phyloP scores from a whole-genome alignment of 2,113 vertebrate genomes.

The Sebastes fasciatus region DNA sequence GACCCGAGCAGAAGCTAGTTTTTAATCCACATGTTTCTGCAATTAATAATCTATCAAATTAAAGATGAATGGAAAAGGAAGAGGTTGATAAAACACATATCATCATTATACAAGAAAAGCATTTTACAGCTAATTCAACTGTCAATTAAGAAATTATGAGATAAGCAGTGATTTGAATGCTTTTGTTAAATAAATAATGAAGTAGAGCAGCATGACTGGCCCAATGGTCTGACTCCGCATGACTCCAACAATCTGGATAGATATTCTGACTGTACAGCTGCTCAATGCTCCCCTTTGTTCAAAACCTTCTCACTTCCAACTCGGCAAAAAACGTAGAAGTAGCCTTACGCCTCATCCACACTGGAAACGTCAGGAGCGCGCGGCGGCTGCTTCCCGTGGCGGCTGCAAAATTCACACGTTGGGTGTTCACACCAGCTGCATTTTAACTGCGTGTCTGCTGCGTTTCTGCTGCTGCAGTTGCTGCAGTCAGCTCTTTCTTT shows the following conservation, averaged over 20 bases:
- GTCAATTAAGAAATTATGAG: background rate
- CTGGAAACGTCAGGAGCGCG: no score
- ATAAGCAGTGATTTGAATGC: constrained; percentile 4
- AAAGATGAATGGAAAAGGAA: background rate
- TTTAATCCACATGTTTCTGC: background rate
- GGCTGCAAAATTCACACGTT: no score
- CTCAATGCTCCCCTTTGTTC: background rate
- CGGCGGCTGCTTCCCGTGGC: no score
- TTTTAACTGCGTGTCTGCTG: no score
- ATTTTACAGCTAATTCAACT: background rate
- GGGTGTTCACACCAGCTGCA: no score
- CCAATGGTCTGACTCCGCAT: background rate
- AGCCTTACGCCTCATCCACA: no score
- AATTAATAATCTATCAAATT: background rate
- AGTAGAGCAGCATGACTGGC: background rate
- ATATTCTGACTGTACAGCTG: background rate
- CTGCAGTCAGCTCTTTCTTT: no score
- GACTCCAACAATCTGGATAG: background rate
- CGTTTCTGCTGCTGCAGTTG: no score
- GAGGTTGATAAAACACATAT: background rate
- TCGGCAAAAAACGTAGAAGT: no score
- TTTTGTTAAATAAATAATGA: constrained; percentile 2
- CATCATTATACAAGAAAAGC: background rate
- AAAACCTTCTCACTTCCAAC: no score
- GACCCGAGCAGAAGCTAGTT: background rate